These are phyloP conservation scores for Sinosuthora webbiana DNA, from an alignment of 2,113 vertebrate genomes.

Conservation along the genomic window DNA sequence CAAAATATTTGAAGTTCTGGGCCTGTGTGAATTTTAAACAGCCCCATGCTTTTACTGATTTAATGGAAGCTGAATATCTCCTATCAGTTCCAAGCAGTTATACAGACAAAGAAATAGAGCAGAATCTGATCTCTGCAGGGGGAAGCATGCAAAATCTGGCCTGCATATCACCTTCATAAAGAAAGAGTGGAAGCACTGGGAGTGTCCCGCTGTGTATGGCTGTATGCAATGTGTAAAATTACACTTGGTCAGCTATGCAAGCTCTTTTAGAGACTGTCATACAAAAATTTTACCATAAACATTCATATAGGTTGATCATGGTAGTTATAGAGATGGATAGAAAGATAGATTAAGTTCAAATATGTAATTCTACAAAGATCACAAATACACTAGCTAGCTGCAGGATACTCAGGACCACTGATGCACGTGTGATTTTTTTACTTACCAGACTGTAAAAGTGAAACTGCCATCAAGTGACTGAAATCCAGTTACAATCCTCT, in stretches of 20 bases:
- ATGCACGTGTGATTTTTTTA: not conserved
- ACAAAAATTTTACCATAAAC: not conserved
- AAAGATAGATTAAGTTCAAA: not conserved
- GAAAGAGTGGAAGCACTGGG: not conserved
- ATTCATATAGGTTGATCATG: not conserved
- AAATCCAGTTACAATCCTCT: not conserved
- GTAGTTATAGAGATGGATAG: not conserved
- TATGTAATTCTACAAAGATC: not conserved
- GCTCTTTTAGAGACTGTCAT: not conserved
- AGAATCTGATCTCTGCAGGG: not conserved
- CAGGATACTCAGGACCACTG: not conserved
- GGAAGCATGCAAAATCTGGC: not conserved
- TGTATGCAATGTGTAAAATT: not conserved
- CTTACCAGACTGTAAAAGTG: not conserved
- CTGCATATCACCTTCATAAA: not conserved
- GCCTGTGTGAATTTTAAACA: not conserved
- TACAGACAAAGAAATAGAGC: not conserved
- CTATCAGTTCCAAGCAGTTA: not conserved
- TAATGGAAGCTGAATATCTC: not conserved
- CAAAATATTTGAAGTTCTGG: not conserved
- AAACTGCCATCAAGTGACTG: not conserved
- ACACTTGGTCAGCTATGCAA: not conserved
- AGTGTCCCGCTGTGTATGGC: not conserved
- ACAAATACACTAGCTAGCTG: not conserved
- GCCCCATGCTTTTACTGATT: not conserved